Conservation (phyloP, 2,888 invertebrate species). For the Steinernema carpocapsae region DNA sequence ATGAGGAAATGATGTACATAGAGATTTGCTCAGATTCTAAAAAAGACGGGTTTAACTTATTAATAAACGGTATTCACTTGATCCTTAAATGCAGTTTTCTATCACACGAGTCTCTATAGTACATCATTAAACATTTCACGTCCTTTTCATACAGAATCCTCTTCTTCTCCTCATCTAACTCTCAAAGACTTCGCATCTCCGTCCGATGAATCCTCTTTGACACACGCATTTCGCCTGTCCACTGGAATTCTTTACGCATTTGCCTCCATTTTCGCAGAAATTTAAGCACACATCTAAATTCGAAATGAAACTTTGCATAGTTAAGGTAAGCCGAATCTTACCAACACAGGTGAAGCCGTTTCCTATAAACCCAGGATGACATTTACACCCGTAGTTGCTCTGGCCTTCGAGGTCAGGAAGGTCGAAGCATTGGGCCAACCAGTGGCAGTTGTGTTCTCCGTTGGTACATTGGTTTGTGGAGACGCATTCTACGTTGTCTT, state of each 20-base stretch:
- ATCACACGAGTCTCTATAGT: too few relatives aligned
- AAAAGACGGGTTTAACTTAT: neutral
- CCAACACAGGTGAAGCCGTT: constrained; percentile 52
- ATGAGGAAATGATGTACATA: constrained; percentile 37
- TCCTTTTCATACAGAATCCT: too few relatives aligned
- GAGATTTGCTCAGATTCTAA: constrained; percentile 24
- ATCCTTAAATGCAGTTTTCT: too few relatives aligned
- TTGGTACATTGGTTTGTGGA: constrained; percentile 56
- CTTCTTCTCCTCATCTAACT: neutral
- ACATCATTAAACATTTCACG: too few relatives aligned
- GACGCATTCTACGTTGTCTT: constrained; percentile 42
- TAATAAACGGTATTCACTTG: too few relatives aligned
- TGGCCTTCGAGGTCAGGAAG: constrained; percentile 52
- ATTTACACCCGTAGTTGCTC: constrained; percentile 52
- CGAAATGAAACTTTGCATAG: neutral
- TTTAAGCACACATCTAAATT: constrained; percentile 53
- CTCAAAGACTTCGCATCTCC: constrained; percentile 44
- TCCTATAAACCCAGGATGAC: constrained; percentile 55
- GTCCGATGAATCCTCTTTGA: constrained; percentile 46
- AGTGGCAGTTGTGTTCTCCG: constrained; percentile 53
- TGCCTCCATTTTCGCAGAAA: constrained; percentile 50
- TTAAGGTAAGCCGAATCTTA: neutral
- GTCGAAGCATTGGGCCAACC: constrained; percentile 56
- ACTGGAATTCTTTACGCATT: constrained; percentile 51
- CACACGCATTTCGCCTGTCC: constrained; percentile 53